Evolutionary conservation across 2,113 vertebrate genomes (phyloP).

Genomic region (Dasyurus viverrinus): DNA sequence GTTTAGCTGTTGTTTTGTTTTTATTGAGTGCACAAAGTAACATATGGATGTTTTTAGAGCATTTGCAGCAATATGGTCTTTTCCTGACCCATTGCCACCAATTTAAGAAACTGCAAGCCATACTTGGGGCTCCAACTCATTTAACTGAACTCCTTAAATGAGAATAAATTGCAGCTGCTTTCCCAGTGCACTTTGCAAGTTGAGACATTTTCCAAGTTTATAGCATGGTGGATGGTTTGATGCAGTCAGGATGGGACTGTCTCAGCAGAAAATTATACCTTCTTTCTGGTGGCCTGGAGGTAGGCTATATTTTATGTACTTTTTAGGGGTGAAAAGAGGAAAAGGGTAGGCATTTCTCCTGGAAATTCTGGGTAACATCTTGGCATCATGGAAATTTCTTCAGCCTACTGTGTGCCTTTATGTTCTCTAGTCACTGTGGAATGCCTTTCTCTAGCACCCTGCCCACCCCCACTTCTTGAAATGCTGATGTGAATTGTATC

Average conservation of each 20-base stretch:
- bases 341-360: constrained; percentile 12
- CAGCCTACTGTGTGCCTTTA: not conserved
- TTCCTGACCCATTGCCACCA: constrained; percentile 43
- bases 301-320: not conserved
- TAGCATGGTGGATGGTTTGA: not conserved
- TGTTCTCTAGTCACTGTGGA: not conserved
- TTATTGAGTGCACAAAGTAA: constrained; percentile 17
- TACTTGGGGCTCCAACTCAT: constrained; percentile 49
- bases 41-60: constrained; percentile 28
- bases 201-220: not conserved
- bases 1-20: not conserved
- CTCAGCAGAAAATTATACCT: constrained; percentile 27
- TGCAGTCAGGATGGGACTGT: not conserved
- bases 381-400: not conserved
- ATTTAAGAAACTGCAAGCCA: constrained; percentile 48
- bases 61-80: constrained; percentile 46
- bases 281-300: constrained; percentile 18
- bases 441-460: not conserved
- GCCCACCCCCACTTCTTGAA: not conserved
- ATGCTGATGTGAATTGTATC: not conserved
- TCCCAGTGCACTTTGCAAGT: not conserved
- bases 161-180: constrained; percentile 22
- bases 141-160: constrained; percentile 26
- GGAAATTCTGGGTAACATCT: not conserved
- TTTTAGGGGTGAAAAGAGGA: constrained; percentile 11